Conservation (phyloP, 2,113 vertebrate genomes). For the Tauraco erythrolophus region DNA sequence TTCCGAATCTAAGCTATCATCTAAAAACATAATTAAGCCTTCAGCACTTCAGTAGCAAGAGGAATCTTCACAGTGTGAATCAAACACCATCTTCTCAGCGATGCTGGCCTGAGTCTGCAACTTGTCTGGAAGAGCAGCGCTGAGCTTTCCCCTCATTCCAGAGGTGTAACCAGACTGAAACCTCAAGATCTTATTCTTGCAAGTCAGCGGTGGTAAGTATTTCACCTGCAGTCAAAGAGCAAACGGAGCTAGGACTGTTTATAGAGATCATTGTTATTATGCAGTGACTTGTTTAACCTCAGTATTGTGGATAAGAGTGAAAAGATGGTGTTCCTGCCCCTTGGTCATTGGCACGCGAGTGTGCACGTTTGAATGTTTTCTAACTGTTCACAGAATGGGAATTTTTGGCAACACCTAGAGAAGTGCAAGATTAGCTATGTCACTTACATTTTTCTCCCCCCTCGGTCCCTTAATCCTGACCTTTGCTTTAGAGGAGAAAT, state of each 20-base stretch:
- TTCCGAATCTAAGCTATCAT: conserved; percentile 19
- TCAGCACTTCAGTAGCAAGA: conserved; percentile 18
- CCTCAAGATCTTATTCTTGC: not conserved
- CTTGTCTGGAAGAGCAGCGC: not conserved
- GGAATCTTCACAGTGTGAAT: conserved; percentile 5
- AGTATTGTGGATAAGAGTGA: not conserved
- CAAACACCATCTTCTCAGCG: not conserved
- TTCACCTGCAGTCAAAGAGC: not conserved
- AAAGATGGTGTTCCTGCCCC: not conserved
- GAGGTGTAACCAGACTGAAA: not conserved
- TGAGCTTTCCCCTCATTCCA: not conserved
- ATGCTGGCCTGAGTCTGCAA: not conserved
- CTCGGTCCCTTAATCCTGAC: not conserved
- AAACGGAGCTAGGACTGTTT: not conserved
- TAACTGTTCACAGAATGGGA: not conserved
- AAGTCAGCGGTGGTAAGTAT: not conserved
- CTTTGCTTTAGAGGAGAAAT: not conserved
- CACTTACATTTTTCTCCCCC: not conserved
- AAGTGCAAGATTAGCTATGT: not conserved
- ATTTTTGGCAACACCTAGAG: not conserved
- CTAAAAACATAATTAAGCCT: conserved; percentile 55
- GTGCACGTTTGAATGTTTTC: not conserved
- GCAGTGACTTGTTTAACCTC: not conserved
- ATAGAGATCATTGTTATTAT: not conserved
- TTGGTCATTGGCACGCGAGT: not conserved